Conservation (phyloP, 2,113 vertebrate species). For the Artemisiospiza belli region DNA sequence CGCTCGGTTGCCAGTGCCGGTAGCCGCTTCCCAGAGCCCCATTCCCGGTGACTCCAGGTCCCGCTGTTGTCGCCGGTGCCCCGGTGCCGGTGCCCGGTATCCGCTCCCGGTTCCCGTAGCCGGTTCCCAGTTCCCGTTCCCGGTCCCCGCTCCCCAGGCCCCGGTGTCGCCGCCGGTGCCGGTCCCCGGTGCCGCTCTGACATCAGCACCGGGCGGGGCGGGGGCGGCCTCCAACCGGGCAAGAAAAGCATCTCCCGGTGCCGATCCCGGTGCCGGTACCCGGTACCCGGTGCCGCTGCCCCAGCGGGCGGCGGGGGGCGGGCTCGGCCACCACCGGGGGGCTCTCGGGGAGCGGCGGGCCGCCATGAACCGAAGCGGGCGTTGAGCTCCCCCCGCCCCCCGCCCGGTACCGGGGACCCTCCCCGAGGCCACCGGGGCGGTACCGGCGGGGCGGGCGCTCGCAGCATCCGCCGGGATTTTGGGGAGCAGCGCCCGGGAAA, state of each 20-base stretch:
- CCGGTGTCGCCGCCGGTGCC: not conserved
- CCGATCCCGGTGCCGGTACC: not conserved
- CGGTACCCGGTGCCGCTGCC: not conserved
- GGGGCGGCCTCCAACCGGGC: not conserved
- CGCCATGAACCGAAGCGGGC: not conserved
- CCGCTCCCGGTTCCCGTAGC: not conserved
- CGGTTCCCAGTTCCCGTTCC: not conserved
- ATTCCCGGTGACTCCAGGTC: not conserved
- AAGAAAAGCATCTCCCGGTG: not conserved
- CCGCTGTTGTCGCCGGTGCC: not conserved
- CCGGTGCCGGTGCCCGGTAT: no score
- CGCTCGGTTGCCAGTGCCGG: not conserved
- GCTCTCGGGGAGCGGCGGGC: not conserved
- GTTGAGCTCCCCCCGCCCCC: not conserved
- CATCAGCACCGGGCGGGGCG: not conserved
- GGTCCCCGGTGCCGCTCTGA: not conserved
- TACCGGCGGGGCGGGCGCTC: not conserved
- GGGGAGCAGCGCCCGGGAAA: not conserved
- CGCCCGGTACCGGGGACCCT: not conserved
- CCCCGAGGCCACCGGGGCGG: not conserved
- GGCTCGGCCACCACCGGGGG: not conserved
- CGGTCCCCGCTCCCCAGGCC: not conserved
- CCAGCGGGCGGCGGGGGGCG: not conserved
- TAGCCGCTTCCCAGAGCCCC: not conserved
- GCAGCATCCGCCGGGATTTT: not conserved